Evolutionary conservation across 2,888 invertebrate species (phyloP).

Genomic region (Sarcophaga carnaria): DNA sequence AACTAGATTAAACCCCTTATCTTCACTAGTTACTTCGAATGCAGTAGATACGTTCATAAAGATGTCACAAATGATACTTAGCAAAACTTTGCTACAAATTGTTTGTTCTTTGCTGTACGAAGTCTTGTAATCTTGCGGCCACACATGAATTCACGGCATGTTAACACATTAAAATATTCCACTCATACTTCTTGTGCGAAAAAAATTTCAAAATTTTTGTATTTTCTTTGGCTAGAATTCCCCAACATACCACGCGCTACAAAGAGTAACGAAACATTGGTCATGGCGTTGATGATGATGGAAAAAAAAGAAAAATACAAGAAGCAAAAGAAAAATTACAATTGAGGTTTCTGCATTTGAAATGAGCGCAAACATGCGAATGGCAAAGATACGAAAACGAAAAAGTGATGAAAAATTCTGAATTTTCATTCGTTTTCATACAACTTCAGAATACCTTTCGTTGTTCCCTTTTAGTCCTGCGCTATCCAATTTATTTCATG

Average conservation of each 20-base stretch:
- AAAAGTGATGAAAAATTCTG: not conserved
- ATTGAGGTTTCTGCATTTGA: constrained; percentile 1
- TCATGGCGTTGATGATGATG: not conserved
- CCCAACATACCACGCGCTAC: not conserved
- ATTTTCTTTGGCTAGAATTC: not conserved
- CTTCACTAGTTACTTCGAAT: too few relatives aligned
- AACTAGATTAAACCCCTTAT: too few relatives aligned
- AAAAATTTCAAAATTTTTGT: too few relatives aligned
- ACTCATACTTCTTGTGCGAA: not conserved
- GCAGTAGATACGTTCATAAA: too few relatives aligned
- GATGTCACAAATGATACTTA: too few relatives aligned
- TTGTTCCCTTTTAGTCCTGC: not conserved
- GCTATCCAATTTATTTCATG: not conserved
- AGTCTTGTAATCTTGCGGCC: not conserved
- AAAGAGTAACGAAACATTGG: not conserved
- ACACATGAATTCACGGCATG: not conserved
- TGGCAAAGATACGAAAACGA: not conserved
- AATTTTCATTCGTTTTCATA: too few relatives aligned
- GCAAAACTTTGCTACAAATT: too few relatives aligned
- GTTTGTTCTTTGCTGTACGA: too few relatives aligned
- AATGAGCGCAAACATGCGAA: not conserved
- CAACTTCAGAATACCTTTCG: not conserved
- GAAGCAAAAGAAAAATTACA: not conserved
- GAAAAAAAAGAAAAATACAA: not conserved
- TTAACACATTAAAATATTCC: not conserved